Evolutionary conservation across 2,888 invertebrate species (phyloP), one percentile per base, ranked within the genome.

Genomic region (Trichacis sp.): DNA sequence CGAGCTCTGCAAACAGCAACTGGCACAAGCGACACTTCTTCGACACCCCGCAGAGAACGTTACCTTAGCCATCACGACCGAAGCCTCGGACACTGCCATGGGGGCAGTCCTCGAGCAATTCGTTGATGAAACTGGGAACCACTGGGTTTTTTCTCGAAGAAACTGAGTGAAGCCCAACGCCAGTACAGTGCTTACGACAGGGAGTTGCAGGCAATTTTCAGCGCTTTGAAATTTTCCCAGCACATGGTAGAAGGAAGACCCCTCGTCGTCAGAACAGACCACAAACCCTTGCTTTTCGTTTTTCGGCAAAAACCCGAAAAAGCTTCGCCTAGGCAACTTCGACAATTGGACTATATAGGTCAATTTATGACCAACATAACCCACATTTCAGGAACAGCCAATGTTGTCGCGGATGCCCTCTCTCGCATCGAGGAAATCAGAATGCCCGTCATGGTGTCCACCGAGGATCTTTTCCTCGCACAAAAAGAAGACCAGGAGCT

Each of bases 121-220:
- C 1, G 47, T 47, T 11, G 42, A 53, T 0, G 43, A 2, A 19
- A 1, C 0, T 75, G 75, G 75, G 38, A 71, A 47, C 72, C 75
- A 1, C 53, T 76, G 1, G 63, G 52, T 0, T 79, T 77, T 36
- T 79, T 74, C 59, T 73, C 74, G 0, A 72, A 60, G 55, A 77
- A 77, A 51, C 59, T 78, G 0, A 64, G 49, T 6, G 17, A 51
- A 0, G 48, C 77, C 0, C 71, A 79, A 53, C 24, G 1, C 0
- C 73, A 71, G 19, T 79, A 77, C 64, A 69, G 70, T 45, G 56
- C 76, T 1, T 76, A 71, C 53, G 73, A 75, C 17, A 20, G 71
- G 4, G 75, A 78, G 54, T 53, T 77, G 1, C 64, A 74, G 0
- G 73, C 74, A 0, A 71, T 75, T 3, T 77, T 73, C 43, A 42